Evolutionary conservation across 2,113 vertebrate genomes (phyloP).

Genomic region (Genyomyrus donnyi): DNA sequence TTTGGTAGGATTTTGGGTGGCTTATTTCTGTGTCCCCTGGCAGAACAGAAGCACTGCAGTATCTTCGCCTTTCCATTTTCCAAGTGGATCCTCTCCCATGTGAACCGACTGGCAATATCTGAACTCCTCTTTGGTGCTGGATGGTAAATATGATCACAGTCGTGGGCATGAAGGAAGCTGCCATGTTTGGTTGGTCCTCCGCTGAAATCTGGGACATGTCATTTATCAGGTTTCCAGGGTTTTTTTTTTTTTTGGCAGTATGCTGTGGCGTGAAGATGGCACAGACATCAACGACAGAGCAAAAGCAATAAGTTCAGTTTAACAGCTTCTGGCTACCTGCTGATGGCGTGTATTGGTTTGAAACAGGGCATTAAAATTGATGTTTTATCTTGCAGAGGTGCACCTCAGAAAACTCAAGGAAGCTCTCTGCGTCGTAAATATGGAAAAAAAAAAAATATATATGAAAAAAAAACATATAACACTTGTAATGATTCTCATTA

Average conservation of each 20-base stretch:
- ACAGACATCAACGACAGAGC: neutral
- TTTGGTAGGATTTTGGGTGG: neutral
- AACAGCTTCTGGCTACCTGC: neutral
- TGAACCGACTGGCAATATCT: neutral
- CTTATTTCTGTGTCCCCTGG: neutral
- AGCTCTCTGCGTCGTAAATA: neutral
- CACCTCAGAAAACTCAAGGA: neutral
- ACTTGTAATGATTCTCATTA: neutral
- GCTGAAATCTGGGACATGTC: neutral
- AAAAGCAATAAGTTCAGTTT: neutral
- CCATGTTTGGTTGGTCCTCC: neutral
- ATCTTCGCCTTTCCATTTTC: neutral
- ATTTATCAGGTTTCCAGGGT: neutral
- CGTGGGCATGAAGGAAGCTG: neutral
- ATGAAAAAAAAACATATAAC: neutral
- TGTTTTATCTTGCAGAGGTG: neutral
- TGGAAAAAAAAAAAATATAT: neutral
- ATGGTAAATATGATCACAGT: neutral
- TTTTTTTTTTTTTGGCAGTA: neutral
- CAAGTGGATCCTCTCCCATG: neutral
- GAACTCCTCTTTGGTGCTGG: neutral
- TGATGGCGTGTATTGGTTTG: neutral
- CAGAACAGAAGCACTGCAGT: neutral
- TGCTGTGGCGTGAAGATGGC: neutral
- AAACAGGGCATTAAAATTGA: neutral